Evolutionary conservation across 2,797 vertebrate species (phyloP).

Genomic region (Paratrypauchen microcephalus): DNA sequence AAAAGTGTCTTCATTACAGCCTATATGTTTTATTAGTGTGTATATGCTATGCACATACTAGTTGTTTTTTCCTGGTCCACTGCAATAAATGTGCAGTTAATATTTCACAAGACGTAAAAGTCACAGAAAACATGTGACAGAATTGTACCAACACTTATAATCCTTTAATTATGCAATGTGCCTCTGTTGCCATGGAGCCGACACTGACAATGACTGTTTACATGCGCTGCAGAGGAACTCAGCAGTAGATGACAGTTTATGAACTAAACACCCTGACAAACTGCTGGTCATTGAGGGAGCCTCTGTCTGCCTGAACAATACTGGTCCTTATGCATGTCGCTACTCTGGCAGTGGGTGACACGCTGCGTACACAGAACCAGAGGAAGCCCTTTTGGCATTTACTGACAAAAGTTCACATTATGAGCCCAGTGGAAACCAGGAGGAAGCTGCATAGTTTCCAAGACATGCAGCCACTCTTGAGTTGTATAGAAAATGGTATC

Average conservation of each 20-base stretch:
- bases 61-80: background rate
- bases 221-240: slow-evolving; percentile 28
- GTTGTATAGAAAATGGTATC: background rate
- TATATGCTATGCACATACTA: background rate
- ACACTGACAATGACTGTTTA: slow-evolving; percentile 38
- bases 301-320: slow-evolving; percentile 61
- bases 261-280: slow-evolving; percentile 39
- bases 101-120: slow-evolving; percentile 1
- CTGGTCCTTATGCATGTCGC: slow-evolving; percentile 44
- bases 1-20: background rate
- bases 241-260: slow-evolving; percentile 34
- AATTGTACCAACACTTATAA: background rate
- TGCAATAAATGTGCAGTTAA: background rate
- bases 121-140: background rate
- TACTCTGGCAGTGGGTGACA: slow-evolving; percentile 29
- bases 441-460: slow-evolving; percentile 40
- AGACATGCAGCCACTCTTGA: background rate
- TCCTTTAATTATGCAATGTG: slow-evolving; percentile 20
- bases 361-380: slow-evolving; percentile 23
- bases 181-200: slow-evolving; percentile 13
- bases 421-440: slow-evolving; percentile 1
- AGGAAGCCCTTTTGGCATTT: slow-evolving; percentile 55
- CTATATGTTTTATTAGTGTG: background rate
- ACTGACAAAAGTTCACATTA: slow-evolving; percentile 39
- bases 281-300: slow-evolving; percentile 42